Conservation (phyloP, 2,113 vertebrate genomes). For the Myrmecophaga tridactyla region DNA sequence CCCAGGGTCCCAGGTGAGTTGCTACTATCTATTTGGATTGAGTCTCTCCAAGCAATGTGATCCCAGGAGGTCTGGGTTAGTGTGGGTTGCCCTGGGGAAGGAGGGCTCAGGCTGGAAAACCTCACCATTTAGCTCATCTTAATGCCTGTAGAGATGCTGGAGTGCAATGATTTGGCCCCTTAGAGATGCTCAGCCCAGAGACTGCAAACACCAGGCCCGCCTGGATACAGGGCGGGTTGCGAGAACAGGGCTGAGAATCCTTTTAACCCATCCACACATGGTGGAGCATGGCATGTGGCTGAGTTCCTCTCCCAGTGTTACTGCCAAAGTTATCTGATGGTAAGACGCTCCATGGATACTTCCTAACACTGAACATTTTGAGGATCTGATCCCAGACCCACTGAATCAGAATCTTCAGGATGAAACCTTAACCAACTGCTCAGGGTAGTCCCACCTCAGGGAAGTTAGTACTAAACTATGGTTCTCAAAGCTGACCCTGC, state of each 20-base stretch:
- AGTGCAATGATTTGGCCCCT: accelerated
- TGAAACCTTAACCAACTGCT: neutral
- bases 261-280: neutral
- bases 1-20: accelerated
- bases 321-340: neutral
- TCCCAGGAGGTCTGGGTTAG: neutral
- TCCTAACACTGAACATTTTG: neutral
- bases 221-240: neutral
- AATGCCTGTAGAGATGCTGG: neutral
- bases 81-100: neutral
- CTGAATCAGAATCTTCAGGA: neutral
- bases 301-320: neutral
- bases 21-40: neutral
- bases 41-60: neutral
- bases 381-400: neutral
- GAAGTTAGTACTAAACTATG: neutral
- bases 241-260: accelerated
- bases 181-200: neutral
- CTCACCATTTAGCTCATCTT: neutral
- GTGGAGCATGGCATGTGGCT: neutral
- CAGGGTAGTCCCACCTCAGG: neutral
- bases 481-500: neutral
- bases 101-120: neutral
- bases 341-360: neutral
- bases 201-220: neutral